These are phyloP conservation scores for Cladopsammia gracilis DNA, from an alignment of 64 coral and sea anemone species.

Conservation along the genomic window DNA sequence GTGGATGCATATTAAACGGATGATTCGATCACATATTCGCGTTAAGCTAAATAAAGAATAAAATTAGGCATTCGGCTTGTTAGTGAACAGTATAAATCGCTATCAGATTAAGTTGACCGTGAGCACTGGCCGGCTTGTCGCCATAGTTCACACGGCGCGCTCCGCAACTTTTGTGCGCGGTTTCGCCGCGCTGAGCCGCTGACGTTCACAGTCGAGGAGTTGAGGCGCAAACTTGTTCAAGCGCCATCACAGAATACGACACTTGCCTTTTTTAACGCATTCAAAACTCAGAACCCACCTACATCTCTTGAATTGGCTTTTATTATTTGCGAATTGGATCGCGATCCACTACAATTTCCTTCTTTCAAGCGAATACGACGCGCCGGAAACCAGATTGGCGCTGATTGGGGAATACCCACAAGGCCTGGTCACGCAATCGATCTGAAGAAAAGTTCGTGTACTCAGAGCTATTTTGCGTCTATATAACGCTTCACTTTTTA, in stretches of 20 bases:
- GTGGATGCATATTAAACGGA: neutral
- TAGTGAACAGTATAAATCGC: no score
- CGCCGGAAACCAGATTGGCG: neutral
- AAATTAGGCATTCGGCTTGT: no score
- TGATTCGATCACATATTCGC: neutral
- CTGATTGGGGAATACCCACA: slow-evolving; percentile 35
- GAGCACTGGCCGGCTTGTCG: neutral
- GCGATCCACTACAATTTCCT: no score
- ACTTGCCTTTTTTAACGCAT: no score
- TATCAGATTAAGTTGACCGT: neutral
- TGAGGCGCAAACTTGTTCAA: neutral
- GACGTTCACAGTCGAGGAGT: neutral
- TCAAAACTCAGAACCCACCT: no score
- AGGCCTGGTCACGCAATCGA: slow-evolving; percentile 45
- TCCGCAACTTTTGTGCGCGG: no score
- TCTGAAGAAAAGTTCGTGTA: neutral
- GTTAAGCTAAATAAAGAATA: no score
- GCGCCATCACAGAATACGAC: neutral
- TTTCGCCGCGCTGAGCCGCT: no score
- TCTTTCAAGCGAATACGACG: neutral
- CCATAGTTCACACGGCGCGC: no score
- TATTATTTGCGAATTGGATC: no score
- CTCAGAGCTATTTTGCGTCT: neutral
- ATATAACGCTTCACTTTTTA: neutral
- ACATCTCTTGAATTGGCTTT: no score